Evolutionary conservation across 1,140 invertebrate genomes (phyloP).

Genomic region (Condylostylus longicornis): DNA sequence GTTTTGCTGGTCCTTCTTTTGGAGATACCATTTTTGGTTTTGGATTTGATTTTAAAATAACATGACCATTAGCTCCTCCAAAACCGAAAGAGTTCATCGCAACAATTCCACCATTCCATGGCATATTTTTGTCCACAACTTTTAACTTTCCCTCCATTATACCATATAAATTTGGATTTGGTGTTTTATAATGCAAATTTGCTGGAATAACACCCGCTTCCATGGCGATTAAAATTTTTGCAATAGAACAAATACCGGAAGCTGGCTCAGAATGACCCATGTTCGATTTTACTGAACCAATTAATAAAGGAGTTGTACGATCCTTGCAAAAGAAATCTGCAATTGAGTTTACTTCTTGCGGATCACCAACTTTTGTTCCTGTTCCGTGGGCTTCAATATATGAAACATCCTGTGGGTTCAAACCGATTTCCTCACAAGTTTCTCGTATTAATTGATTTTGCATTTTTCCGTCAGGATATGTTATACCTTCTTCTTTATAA

Average conservation of each 20-base stretch:
- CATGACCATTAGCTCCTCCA: conserved; percentile 90
- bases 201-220: conserved; percentile 70
- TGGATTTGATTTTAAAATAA: conserved; percentile 65
- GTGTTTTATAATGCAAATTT: conserved; percentile 77
- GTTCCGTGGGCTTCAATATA: conserved; percentile 96
- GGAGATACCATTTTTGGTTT: conserved; percentile 48
- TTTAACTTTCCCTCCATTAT: conserved; percentile 71
- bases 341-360: conserved; percentile 89
- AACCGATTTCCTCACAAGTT: conserved; percentile 62
- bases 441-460: conserved; percentile 76
- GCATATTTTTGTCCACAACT: conserved; percentile 64
- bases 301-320: conserved; percentile 59
- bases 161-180: conserved; percentile 80
- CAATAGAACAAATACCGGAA: conserved; percentile 76
- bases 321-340: conserved; percentile 81
- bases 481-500: conserved; percentile 76
- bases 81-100: conserved; percentile 95
- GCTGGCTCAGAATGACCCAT: conserved; percentile 96
- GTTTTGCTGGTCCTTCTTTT: conserved; percentile 42
- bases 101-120: conserved; percentile 71
- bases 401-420: conserved; percentile 64
- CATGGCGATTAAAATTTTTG: conserved; percentile 85
- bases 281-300: conserved; percentile 95
- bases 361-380: conserved; percentile 88
- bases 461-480: conserved; percentile 73